These are phyloP conservation scores for Spilosoma lubricipeda DNA, from an alignment of 2,888 invertebrate species.

Conservation along the genomic window DNA sequence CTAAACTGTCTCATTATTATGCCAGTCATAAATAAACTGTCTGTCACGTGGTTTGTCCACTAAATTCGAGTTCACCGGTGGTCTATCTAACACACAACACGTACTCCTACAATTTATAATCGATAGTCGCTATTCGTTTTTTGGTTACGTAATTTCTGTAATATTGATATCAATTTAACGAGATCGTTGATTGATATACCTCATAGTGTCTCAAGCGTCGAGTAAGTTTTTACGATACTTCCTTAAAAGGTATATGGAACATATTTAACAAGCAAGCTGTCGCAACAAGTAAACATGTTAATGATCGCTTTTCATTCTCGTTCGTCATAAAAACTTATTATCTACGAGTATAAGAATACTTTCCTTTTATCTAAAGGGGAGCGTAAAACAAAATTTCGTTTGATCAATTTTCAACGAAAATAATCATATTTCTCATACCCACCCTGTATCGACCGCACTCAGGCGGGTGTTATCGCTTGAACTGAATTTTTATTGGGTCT, in stretches of 20 bases:
- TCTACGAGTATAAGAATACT: slow-evolving; percentile 37
- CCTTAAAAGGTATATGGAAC: slow-evolving; percentile 32
- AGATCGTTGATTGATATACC: slow-evolving; percentile 26
- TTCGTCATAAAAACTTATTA: slow-evolving; percentile 43
- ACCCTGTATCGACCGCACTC: slow-evolving; percentile 48
- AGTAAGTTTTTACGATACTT: slow-evolving; percentile 23
- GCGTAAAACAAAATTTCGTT: slow-evolving; percentile 49
- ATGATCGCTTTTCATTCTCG: slow-evolving; percentile 32
- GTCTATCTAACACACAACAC: slow-evolving; percentile 49
- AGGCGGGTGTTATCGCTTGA: slow-evolving; percentile 46
- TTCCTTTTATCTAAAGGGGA: slow-evolving; percentile 41
- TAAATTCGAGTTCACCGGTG: slow-evolving; percentile 55
- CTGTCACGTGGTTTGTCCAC: slow-evolving; percentile 59
- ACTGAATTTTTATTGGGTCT: slow-evolving; percentile 52
- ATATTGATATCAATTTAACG: slow-evolving; percentile 26
- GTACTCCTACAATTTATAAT: slow-evolving; percentile 50
- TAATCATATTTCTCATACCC: slow-evolving; percentile 54
- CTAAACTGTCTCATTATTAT: slow-evolving; percentile 67
- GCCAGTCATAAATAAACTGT: slow-evolving; percentile 72
- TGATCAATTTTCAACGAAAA: slow-evolving; percentile 57
- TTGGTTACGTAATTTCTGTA: slow-evolving; percentile 37
- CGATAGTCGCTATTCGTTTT: slow-evolving; percentile 40
- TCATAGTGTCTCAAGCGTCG: slow-evolving; percentile 24
- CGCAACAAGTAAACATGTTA: slow-evolving; percentile 24
- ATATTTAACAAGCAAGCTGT: slow-evolving; percentile 25